Percentiles rank a stretch among this genome's conserved stretches.
These are phyloP conservation scores for Arion vulgaris DNA, from an alignment of 1,140 invertebrate species.

Conservation along the genomic window DNA sequence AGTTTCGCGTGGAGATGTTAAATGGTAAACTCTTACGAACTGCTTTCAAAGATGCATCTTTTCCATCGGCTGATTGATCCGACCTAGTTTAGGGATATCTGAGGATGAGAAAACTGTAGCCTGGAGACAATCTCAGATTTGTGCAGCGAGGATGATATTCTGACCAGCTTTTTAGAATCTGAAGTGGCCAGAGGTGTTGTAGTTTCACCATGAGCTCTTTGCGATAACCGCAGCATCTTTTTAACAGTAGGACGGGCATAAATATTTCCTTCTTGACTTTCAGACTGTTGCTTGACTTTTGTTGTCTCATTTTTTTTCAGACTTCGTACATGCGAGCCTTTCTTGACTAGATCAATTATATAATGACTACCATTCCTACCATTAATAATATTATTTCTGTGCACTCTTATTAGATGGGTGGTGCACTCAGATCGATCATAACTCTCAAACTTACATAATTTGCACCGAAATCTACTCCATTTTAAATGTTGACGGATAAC, in stretches of 20 bases:
- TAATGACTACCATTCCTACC: conserved; percentile 41
- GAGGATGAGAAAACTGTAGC: too few relatives aligned
- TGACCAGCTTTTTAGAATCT: neutral
- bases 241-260: conserved; percentile 26
- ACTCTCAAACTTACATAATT: conserved; percentile 68
- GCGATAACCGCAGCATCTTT: conserved; percentile 8
- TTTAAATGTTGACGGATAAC: conserved; percentile 70
- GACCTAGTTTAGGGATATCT: too few relatives aligned
- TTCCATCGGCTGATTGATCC: neutral
- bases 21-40: conserved; percentile 18
- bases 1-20: conserved; percentile 53
- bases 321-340: conserved; percentile 48
- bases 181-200: neutral
- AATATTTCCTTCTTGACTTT: conserved; percentile 27
- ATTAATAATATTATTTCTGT: conserved; percentile 43
- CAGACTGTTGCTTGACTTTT: conserved; percentile 35
- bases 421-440: conserved; percentile 70
- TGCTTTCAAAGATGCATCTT: neutral
- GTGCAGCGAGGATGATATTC: neutral
- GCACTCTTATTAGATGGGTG: conserved; percentile 62
- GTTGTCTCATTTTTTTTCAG: conserved; percentile 52
- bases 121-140: neutral
- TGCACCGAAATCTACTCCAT: conserved; percentile 72
- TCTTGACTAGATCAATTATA: conserved; percentile 60
- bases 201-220: neutral